A percentile compares a stretch with the other conserved stretches of the same genome.
Evolutionary conservation across 1,140 invertebrate species (phyloP).

Genomic region (Bursaphelenchus mucronatus): DNA sequence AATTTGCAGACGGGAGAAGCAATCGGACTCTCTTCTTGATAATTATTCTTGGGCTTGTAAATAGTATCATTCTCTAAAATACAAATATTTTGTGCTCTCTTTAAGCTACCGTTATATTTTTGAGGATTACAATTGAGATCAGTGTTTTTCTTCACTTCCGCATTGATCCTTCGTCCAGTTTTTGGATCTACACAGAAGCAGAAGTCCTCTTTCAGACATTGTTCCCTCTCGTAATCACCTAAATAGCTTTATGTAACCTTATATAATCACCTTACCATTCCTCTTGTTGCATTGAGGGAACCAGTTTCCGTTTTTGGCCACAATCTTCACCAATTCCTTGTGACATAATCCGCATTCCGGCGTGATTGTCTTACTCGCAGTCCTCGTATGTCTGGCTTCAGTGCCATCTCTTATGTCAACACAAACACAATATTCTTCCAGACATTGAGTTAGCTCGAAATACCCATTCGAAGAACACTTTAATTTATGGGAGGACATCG

Average conservation of each 20-base stretch:
- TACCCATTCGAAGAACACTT: background rate
- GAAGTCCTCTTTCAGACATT: slow-evolving; percentile 10
- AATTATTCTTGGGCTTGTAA: no score
- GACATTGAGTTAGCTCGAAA: background rate
- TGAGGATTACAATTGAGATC: no score
- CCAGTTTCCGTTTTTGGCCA: background rate
- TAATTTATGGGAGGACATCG: background rate
- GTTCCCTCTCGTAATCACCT: no score
- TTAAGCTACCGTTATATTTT: no score
- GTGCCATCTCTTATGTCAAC: background rate
- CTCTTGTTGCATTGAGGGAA: no score
- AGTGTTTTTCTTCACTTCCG: background rate
- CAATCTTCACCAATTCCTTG: background rate
- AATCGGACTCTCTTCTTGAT: no score
- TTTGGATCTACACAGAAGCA: slow-evolving; percentile 29
- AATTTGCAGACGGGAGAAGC: no score
- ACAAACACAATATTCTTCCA: background rate
- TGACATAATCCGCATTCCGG: slow-evolving; percentile 3
- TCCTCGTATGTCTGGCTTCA: slow-evolving; percentile 1
- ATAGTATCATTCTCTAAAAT: no score
- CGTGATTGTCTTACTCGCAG: background rate
- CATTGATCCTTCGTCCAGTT: slow-evolving; percentile 10
- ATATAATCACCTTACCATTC: no score
- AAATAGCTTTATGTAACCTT: no score
- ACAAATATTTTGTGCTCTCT: no score